These are phyloP conservation scores for Drosophila willistoni DNA, from an alignment of 1,140 invertebrate genomes.

Conservation along the genomic window DNA sequence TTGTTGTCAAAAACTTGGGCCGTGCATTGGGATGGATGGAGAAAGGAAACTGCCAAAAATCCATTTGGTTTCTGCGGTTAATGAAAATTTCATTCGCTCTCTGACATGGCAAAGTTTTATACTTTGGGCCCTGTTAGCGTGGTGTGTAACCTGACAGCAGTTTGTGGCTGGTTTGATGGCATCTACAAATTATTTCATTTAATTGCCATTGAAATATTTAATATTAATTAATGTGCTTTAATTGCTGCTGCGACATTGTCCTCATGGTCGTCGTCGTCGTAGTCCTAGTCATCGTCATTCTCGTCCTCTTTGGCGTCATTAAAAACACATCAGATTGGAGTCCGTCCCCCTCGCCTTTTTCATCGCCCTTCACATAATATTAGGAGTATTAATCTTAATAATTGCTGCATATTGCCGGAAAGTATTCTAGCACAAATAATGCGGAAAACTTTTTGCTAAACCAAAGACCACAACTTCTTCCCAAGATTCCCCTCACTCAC, in stretches of 20 bases:
- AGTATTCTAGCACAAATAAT: constrained; percentile 61
- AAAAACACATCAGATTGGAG: constrained; percentile 69
- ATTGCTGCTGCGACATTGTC: constrained; percentile 49
- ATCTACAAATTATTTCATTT: constrained; percentile 67
- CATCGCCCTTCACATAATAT: constrained; percentile 41
- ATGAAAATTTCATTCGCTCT: constrained; percentile 72
- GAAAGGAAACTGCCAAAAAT: constrained; percentile 47
- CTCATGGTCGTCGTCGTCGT: constrained; percentile 33
- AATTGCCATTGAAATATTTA: constrained; percentile 80
- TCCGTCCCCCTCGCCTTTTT: too few relatives aligned
- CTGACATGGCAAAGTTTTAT: constrained; percentile 44
- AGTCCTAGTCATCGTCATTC: constrained; percentile 45
- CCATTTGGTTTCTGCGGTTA: constrained; percentile 75
- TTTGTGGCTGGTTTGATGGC: constrained; percentile 54
- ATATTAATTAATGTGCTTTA: constrained; percentile 80
- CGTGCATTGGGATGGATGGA: not conserved
- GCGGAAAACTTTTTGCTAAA: constrained; percentile 56
- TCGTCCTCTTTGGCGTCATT: constrained; percentile 63
- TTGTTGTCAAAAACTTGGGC: constrained; percentile 63
- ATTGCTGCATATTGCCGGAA: constrained; percentile 62
- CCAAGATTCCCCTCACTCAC: not conserved
- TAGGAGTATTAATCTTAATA: constrained; percentile 76
- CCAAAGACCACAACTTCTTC: constrained; percentile 42
- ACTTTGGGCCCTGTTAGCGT: constrained; percentile 26
- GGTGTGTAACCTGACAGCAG: constrained; percentile 7